Percentiles rank a stretch among this genome's conserved stretches.
Evolutionary conservation across 2,113 vertebrate species (phyloP).

Genomic region (Spermophilus dauricus): DNA sequence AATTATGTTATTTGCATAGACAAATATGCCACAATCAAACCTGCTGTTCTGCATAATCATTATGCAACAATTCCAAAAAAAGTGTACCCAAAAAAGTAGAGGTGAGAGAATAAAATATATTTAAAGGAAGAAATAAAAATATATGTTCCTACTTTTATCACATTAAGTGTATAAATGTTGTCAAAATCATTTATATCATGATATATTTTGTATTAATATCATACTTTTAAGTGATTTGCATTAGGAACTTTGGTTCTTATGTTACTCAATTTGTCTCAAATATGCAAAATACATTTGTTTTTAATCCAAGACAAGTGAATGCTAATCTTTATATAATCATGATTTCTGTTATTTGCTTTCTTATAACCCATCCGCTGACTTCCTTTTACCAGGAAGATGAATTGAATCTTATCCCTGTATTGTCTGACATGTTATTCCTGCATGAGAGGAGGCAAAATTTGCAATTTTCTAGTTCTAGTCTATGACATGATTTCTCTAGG

Average conservation of each 20-base stretch:
- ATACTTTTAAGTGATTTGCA: not conserved
- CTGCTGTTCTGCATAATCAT: too few relatives aligned
- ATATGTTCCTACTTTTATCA: not conserved
- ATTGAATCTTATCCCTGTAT: constrained; percentile 51
- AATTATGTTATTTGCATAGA: too few relatives aligned
- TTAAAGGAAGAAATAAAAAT: not conserved
- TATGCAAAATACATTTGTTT: constrained; percentile 25
- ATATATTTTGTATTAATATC: not conserved
- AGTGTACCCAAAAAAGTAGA: not conserved
- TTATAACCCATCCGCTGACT: not conserved
- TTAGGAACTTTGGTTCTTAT: not conserved
- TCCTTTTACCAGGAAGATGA: constrained; percentile 71
- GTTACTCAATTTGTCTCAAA: not conserved
- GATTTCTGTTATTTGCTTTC: constrained; percentile 57
- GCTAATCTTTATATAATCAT: not conserved
- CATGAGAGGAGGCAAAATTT: constrained; percentile 27
- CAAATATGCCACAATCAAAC: too few relatives aligned
- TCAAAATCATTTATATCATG: not conserved
- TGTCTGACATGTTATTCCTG: constrained; percentile 47
- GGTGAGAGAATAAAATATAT: not conserved
- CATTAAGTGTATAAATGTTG: not conserved
- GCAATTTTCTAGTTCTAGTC: constrained; percentile 62
- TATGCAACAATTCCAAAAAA: too few relatives aligned
- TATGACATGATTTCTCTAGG: constrained; percentile 47
- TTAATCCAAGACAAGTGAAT: constrained; percentile 4